Evolutionary conservation across 2,888 invertebrate species (phyloP).

Genomic region (Thymelicus sylvestris): DNA sequence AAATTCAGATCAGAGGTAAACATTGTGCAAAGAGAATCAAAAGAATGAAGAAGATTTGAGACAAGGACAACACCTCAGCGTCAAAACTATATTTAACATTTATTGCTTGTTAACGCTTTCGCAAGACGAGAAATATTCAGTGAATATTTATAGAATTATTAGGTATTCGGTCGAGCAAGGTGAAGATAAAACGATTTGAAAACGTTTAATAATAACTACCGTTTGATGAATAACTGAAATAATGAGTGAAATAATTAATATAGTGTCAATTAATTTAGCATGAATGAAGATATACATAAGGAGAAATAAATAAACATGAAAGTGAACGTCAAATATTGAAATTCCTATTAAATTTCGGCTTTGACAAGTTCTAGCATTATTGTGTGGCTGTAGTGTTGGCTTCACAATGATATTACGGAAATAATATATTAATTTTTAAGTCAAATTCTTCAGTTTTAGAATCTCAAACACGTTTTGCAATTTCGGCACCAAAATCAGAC

Average conservation of each 20-base stretch:
- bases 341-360: no score
- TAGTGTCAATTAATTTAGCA: no score
- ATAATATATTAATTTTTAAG: no score
- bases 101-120: conserved; percentile 18
- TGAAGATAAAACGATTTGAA: conserved; percentile 16
- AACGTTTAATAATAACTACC: conserved; percentile 7
- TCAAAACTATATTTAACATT: conserved; percentile 9
- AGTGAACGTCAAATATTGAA: no score
- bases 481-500: no score
- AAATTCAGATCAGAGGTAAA: neutral
- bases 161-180: conserved; percentile 19
- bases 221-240: neutral
- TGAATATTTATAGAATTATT: conserved; percentile 35
- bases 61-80: neutral
- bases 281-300: no score
- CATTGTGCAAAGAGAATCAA: neutral
- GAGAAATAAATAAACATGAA: no score
- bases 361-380: no score
- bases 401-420: no score
- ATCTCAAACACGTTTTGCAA: no score
- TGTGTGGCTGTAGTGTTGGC: no score
- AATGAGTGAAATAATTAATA: neutral
- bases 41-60: neutral
- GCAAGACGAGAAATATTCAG: neutral
- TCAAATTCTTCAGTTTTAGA: no score